Conservation (phyloP, 2,797 vertebrate genomes). For the Betta splendens region DNA sequence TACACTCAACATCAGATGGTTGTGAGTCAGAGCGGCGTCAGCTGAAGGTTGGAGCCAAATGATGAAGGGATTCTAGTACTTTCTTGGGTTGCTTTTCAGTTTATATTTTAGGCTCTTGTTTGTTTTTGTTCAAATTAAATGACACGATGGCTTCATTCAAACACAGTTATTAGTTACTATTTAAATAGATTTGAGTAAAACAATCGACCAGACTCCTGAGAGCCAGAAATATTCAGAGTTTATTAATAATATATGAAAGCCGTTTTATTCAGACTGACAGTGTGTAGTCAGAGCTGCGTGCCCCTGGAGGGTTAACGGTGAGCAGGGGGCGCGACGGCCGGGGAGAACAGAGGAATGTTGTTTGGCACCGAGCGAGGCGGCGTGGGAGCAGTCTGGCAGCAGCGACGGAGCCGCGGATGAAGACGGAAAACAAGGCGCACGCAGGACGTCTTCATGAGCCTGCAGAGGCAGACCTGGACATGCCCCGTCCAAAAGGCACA, state of each 20-base stretch:
- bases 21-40: slow-evolving; percentile 53
- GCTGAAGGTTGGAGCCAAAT: too few relatives aligned
- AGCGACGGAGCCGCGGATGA: slow-evolving; percentile 47
- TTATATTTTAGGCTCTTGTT: too few relatives aligned
- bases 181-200: too few relatives aligned
- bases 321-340: slow-evolving; percentile 44
- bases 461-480: slow-evolving; percentile 67
- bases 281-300: slow-evolving; percentile 1
- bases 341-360: slow-evolving; percentile 73
- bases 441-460: slow-evolving; percentile 48
- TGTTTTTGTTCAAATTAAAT: too few relatives aligned
- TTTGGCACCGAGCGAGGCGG: slow-evolving; percentile 66
- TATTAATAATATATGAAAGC: background rate
- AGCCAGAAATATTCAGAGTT: background rate
- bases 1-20: slow-evolving; percentile 9
- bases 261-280: background rate
- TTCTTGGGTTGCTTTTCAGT: too few relatives aligned
- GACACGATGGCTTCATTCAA: too few relatives aligned
- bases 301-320: slow-evolving; percentile 51
- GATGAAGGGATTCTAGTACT: too few relatives aligned
- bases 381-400: slow-evolving; percentile 64
- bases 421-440: slow-evolving; percentile 47
- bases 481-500: slow-evolving; percentile 44
- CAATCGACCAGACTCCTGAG: background rate
- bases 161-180: too few relatives aligned